Evolutionary conservation across 2,888 invertebrate genomes (phyloP), one percentile per base, ranked within the genome.

Genomic region (Incurvaria masculella): DNA sequence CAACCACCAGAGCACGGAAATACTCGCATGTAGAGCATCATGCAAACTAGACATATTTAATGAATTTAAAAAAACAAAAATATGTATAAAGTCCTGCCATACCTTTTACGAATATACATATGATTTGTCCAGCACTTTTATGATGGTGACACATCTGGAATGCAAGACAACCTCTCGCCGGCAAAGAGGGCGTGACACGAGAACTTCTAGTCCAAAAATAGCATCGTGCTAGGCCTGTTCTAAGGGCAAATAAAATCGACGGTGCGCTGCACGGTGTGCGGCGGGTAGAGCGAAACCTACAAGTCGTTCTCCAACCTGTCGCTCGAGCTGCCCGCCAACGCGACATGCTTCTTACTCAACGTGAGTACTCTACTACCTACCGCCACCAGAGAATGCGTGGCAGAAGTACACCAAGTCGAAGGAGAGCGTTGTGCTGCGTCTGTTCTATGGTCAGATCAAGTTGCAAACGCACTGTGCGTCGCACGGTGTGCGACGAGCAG

Each of bases 291-390:
- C 46, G 85, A 87, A 51, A 94, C 90, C 0, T 94, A 92, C 67
- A 94, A 95, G 66, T 86, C 89, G 14, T 94, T 94, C 70, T 91
- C 89, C 60, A 91, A 89, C 70, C 79, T 95, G 43, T 90, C 92
- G 18, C 74, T 94, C 45, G 92, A 93, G 51, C 75, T 92, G 59
- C 89, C 91, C 1, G 66, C 76, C 3, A 80, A 80, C 51, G 75
- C 82, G 10, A 79, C 74, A 55, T 68, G 83, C n/a, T 90, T 89
- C 63, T 69, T 81, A 11, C 68, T 89, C 16, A 72, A 79, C 52
- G 85, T 85, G 60, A 72, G 79, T 67, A n/a, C n/a, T n/a, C n/a
- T n/a, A n/a, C n/a, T n/a, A n/a, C 47, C 62, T 78, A 16, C 62
- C 68, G 1, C 64, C 76, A 0, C 68, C 79, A 0, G 80, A 82